phyloP scores from a whole-genome alignment of 2,113 vertebrate species.

The Rattus norvegicus region DNA sequence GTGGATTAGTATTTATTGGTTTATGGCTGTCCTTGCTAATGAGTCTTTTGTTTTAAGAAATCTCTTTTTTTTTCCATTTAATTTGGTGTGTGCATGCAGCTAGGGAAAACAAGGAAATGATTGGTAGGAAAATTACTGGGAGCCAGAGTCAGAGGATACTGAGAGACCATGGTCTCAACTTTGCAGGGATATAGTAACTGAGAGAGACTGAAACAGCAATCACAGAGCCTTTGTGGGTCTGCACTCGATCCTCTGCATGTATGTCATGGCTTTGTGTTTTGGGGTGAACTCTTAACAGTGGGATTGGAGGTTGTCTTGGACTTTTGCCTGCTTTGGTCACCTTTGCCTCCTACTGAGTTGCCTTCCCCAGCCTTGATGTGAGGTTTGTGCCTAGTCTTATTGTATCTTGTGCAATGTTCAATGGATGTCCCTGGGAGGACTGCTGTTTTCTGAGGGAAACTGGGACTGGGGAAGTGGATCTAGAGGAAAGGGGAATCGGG shows the following conservation, averaged over 20 bases:
- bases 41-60: slow-evolving; percentile 55
- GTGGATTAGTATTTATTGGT: slow-evolving; percentile 26
- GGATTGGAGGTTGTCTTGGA: neutral
- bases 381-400: neutral
- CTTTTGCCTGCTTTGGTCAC: neutral
- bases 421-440: neutral
- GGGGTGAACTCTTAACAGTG: neutral
- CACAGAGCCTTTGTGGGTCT: neutral
- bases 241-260: neutral
- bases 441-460: neutral
- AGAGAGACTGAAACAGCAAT: neutral
- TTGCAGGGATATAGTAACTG: neutral
- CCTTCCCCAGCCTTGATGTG: neutral
- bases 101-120: neutral
- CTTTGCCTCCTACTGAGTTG: neutral
- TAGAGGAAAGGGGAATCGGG: neutral
- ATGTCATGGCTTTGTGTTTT: neutral
- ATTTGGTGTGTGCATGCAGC: neutral
- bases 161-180: neutral
- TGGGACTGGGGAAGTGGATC: fast-evolving
- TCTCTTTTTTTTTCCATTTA: slow-evolving; percentile 31
- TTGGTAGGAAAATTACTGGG: neutral
- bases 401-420: neutral
- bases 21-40: slow-evolving; percentile 46
- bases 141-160: neutral